phyloP scores from a whole-genome alignment of 2,888 invertebrate genomes.

The Tetheella fluctuosa region DNA sequence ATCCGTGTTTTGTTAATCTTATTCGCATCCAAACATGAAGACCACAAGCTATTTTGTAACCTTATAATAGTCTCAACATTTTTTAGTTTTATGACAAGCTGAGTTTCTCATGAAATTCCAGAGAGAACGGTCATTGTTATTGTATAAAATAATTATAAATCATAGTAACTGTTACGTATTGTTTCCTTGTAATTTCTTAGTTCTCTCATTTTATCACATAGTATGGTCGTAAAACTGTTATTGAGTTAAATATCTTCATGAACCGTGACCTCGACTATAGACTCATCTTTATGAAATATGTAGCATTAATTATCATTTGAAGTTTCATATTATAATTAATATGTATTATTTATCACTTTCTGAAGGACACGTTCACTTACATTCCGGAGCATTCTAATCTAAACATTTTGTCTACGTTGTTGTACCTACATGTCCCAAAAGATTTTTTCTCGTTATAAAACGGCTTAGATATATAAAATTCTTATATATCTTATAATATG shows the following conservation, averaged over 20 bases:
- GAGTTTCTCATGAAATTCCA: slow-evolving; percentile 3
- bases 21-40: neutral
- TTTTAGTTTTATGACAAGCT: neutral
- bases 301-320: slow-evolving; percentile 7
- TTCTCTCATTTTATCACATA: slow-evolving; percentile 44
- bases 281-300: slow-evolving; percentile 17
- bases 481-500: no score
- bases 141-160: slow-evolving; percentile 1
- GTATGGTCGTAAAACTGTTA: slow-evolving; percentile 53
- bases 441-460: no score
- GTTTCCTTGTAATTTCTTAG: slow-evolving; percentile 34
- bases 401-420: no score
- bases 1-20: no score
- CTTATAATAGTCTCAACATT: neutral
- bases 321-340: neutral
- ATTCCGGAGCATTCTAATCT: neutral
- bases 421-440: no score
- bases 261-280: slow-evolving; percentile 47
- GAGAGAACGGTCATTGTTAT: neutral
- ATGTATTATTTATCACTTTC: slow-evolving; percentile 6
- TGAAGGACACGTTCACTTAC: neutral
- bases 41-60: neutral
- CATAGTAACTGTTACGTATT: slow-evolving; percentile 21
- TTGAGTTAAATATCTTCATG: slow-evolving; percentile 52
- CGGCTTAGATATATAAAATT: no score